These are phyloP conservation scores for Bombus impatiens DNA, from an alignment of 1,140 invertebrate genomes.

Conservation along the genomic window DNA sequence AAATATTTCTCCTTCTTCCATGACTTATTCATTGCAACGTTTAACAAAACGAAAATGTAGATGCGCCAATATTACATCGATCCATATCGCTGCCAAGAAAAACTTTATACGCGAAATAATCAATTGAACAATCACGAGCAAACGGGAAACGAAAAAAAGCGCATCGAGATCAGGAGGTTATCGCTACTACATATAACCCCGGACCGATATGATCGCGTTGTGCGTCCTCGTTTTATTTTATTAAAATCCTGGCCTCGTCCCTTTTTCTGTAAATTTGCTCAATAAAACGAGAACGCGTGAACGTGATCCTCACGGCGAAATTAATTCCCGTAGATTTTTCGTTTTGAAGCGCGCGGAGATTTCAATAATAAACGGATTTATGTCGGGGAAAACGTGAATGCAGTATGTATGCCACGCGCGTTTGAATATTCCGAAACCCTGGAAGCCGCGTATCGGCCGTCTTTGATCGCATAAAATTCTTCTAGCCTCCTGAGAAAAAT, in stretches of 20 bases:
- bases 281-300: not conserved
- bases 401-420: slow-evolving; percentile 5
- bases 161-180: not conserved
- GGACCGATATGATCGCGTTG: not conserved
- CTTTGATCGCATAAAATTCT: slow-evolving; percentile 47
- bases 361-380: slow-evolving; percentile 7
- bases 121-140: not conserved
- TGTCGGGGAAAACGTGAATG: not conserved
- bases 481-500: slow-evolving; percentile 47
- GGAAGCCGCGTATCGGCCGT: not conserved
- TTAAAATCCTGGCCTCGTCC: not conserved
- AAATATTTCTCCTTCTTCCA: too few species aligned
- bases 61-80: not conserved
- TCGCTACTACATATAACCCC: not conserved
- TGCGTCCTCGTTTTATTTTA: not conserved
- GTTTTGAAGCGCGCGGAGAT: not conserved
- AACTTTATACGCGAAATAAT: not conserved
- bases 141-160: not conserved
- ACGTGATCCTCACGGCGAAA: slow-evolving; percentile 9
- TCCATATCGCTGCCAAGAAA: not conserved
- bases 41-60: not conserved
- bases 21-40: too few species aligned
- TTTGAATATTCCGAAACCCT: slow-evolving; percentile 23
- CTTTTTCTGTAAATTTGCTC: slow-evolving; percentile 10
- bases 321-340: slow-evolving; percentile 31